Evolutionary conservation across 30 jellyfish, hydroid and myxozoan species (phyloP).

Genomic region (Morbakka virulenta): DNA sequence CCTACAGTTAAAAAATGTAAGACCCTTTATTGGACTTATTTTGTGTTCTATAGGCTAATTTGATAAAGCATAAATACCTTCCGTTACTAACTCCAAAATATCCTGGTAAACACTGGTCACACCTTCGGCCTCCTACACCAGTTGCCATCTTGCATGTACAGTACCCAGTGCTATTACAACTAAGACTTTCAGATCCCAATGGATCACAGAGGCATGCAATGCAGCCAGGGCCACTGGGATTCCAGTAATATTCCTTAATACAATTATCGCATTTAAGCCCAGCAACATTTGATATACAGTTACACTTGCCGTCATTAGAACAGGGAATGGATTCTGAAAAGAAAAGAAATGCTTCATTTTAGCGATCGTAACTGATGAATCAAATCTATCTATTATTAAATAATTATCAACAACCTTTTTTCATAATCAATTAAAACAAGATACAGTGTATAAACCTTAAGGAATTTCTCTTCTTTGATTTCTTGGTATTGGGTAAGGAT

Average conservation of each 20-base stretch:
- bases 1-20: too few relatives aligned
- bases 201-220: slow-evolving; percentile 80
- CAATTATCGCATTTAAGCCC: slow-evolving; percentile 82
- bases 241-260: slow-evolving; percentile 77
- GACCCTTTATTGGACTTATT: too few relatives aligned
- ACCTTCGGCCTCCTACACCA: slow-evolving; percentile 94
- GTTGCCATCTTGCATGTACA: slow-evolving; percentile 65
- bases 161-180: slow-evolving; percentile 78
- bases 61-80: too few relatives aligned
- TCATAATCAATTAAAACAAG: too few relatives aligned
- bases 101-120: slow-evolving; percentile 93
- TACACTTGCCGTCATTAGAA: slow-evolving; percentile 78
- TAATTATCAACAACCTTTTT: too few relatives aligned
- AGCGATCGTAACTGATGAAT: too few relatives aligned
- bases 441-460: too few relatives aligned
- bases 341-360: neutral
- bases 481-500: too few relatives aligned
- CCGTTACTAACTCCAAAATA: too few relatives aligned
- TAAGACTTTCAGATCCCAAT: slow-evolving; percentile 63
- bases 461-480: too few relatives aligned
- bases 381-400: too few relatives aligned
- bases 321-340: slow-evolving; percentile 65
- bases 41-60: too few relatives aligned
- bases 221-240: slow-evolving; percentile 94
- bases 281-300: slow-evolving; percentile 78